These are phyloP conservation scores for Apodemia hepburni DNA, from an alignment of 2,888 invertebrate genomes.

Conservation along the genomic window DNA sequence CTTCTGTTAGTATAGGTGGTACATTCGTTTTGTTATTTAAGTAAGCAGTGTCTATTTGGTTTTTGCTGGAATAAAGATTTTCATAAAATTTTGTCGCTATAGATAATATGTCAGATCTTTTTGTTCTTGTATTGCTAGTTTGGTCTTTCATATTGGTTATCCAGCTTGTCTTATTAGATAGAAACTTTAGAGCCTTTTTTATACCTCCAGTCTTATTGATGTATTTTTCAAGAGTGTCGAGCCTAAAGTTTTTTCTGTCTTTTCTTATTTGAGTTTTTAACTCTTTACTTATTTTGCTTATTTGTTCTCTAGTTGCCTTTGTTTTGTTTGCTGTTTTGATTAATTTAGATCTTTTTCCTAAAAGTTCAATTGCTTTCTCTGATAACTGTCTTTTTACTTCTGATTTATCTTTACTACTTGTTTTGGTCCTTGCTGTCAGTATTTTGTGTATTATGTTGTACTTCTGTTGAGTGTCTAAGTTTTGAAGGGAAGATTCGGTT, in stretches of 20 bases:
- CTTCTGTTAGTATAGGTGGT: constrained; percentile 15
- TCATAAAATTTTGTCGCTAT: constrained; percentile 21
- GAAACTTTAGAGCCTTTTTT: constrained; percentile 21
- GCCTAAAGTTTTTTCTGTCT: constrained; percentile 19
- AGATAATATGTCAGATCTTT: constrained; percentile 23
- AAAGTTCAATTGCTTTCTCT: constrained; percentile 10
- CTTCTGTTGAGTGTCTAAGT: constrained; percentile 15
- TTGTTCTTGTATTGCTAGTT: constrained; percentile 13
- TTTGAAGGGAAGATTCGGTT: not conserved
- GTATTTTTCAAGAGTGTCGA: constrained; percentile 21
- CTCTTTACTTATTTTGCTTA: constrained; percentile 24
- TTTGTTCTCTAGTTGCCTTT: constrained; percentile 20
- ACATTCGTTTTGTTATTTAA: constrained; percentile 12
- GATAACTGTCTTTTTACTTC: constrained; percentile 8
- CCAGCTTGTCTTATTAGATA: constrained; percentile 23
- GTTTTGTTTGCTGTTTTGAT: constrained; percentile 18
- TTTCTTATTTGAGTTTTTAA: constrained; percentile 20
- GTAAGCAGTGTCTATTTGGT: not conserved
- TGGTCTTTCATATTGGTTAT: constrained; percentile 23
- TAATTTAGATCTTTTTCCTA: constrained; percentile 16
- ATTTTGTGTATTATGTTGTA: constrained; percentile 16
- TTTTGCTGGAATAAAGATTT: constrained; percentile 19
- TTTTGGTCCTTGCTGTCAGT: constrained; percentile 12
- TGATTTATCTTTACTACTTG: not conserved
- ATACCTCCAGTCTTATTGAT: constrained; percentile 23